Conservation (phyloP, 1,140 invertebrate genomes). For the Drosophila bipectinata region DNA sequence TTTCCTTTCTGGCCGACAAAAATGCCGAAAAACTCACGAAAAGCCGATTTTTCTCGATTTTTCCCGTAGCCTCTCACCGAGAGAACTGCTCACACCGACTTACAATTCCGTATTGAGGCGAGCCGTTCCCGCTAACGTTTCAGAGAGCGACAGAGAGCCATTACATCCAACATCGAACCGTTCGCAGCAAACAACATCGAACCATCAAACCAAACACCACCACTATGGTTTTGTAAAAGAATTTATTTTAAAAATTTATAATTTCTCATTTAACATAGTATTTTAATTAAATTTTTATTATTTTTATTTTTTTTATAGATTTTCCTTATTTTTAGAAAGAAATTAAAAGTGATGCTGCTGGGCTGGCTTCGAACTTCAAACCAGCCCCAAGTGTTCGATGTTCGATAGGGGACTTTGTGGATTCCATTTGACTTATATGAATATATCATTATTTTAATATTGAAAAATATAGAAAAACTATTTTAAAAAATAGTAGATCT, state of each 20-base stretch:
- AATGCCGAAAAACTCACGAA: neutral
- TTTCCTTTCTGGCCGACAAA: constrained; percentile 1
- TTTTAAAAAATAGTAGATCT: neutral
- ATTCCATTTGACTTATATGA: neutral
- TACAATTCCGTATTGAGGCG: neutral
- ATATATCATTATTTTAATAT: too few relatives aligned
- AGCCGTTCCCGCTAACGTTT: neutral
- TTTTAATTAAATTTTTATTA: too few relatives aligned
- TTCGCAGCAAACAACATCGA: neutral
- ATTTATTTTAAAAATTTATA: too few relatives aligned
- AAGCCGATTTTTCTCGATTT: constrained; percentile 4
- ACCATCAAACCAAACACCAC: too few relatives aligned
- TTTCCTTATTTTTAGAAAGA: too few relatives aligned
- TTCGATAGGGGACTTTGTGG: neutral
- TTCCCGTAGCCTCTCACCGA: neutral
- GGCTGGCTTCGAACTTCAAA: too few relatives aligned
- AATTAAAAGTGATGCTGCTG: too few relatives aligned
- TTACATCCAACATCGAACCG: constrained; percentile 1
- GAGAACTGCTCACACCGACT: neutral
- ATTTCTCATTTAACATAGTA: too few relatives aligned
- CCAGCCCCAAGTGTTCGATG: neutral
- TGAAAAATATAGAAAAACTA: neutral
- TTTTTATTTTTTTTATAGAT: too few relatives aligned
- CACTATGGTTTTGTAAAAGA: too few relatives aligned
- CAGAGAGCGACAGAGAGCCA: neutral